Percentiles rank a stretch among this genome's conserved stretches.
Evolutionary conservation across 2,113 vertebrate species (phyloP).

Genomic region (Labeo rohita): DNA sequence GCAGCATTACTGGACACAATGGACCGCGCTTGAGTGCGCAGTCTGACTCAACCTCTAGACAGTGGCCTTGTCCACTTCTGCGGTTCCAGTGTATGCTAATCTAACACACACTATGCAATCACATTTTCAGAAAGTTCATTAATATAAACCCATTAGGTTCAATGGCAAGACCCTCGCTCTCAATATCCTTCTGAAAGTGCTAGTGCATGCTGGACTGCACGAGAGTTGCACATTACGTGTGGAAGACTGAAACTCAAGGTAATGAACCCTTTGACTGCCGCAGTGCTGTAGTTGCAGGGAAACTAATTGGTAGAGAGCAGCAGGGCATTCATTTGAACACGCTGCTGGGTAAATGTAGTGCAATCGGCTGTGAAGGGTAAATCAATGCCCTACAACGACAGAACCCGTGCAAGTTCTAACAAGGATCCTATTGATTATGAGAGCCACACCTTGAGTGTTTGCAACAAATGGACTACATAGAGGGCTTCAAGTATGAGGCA

Average conservation of each 20-base stretch:
- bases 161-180: neutral
- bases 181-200: conserved; percentile 9
- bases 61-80: neutral
- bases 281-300: conserved; percentile 78
- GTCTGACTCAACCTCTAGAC: conserved; percentile 34
- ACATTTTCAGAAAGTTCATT: conserved; percentile 32
- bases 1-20: conserved; percentile 28
- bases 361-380: conserved; percentile 79
- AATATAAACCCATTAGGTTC: conserved; percentile 16
- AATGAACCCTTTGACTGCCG: conserved; percentile 82
- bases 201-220: conserved; percentile 24
- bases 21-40: conserved; percentile 58
- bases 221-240: conserved; percentile 50
- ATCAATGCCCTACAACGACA: conserved; percentile 75
- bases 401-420: conserved; percentile 69
- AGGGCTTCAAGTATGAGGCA: neutral
- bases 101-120: neutral
- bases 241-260: conserved; percentile 67
- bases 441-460: conserved; percentile 41
- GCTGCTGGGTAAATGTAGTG: conserved; percentile 81
- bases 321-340: conserved; percentile 79
- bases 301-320: conserved; percentile 82
- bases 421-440: conserved; percentile 72
- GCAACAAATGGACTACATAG: conserved; percentile 11
- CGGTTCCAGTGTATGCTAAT: neutral